phyloP scores from a whole-genome alignment of 2,888 invertebrate genomes.

The Dione vanillae region DNA sequence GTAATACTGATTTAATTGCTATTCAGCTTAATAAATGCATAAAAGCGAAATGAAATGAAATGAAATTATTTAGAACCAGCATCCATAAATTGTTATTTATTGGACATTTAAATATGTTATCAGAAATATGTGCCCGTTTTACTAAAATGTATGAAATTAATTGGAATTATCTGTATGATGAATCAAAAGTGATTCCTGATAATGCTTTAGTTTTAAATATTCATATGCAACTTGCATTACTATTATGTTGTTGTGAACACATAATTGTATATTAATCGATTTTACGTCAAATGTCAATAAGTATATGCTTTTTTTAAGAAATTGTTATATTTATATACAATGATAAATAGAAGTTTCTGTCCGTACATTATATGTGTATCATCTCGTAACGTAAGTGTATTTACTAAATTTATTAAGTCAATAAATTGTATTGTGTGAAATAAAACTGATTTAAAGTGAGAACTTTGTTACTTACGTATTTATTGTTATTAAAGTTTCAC shows the following conservation, averaged over 20 bases:
- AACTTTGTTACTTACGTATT: too few relatives aligned
- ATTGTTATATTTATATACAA: too few relatives aligned
- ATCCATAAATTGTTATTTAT: slow-evolving; percentile 14
- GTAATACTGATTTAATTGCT: not conserved
- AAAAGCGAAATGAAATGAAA: slow-evolving; percentile 12
- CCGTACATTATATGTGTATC: too few relatives aligned
- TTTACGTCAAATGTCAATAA: too few relatives aligned
- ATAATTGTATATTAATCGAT: not conserved
- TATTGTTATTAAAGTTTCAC: too few relatives aligned
- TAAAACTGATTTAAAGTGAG: too few relatives aligned
- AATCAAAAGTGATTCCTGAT: slow-evolving; percentile 8
- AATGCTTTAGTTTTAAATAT: slow-evolving; percentile 13
- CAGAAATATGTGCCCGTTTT: not conserved
- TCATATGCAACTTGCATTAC: not conserved
- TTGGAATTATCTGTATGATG: slow-evolving; percentile 12
- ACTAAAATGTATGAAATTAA: slow-evolving; percentile 8
- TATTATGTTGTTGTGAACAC: not conserved
- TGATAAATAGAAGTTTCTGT: too few relatives aligned
- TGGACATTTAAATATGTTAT: slow-evolving; percentile 26
- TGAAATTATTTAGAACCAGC: slow-evolving; percentile 12
- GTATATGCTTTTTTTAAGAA: too few relatives aligned
- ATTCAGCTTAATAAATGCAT: not conserved
- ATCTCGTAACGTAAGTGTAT: too few relatives aligned
- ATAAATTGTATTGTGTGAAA: too few relatives aligned
- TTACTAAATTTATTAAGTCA: too few relatives aligned